Conservation (phyloP, 1,140 invertebrate genomes). For the Laodelphax striatellus region DNA sequence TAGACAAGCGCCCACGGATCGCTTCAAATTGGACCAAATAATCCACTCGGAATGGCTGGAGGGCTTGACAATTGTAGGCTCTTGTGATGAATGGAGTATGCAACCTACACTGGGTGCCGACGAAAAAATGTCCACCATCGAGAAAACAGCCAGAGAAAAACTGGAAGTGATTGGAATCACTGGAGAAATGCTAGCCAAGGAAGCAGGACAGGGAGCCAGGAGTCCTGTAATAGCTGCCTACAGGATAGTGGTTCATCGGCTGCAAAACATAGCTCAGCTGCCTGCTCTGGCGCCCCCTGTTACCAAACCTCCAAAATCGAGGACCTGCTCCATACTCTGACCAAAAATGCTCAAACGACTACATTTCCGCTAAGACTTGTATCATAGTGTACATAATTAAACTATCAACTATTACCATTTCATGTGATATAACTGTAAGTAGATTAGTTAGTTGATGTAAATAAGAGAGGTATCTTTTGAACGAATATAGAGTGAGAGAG, state of each 20-base stretch:
- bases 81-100: constrained; percentile 22
- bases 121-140: constrained; percentile 16
- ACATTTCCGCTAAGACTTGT: too few relatives aligned
- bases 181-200: constrained; percentile 35
- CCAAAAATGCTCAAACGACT: background rate
- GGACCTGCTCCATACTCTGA: constrained; percentile 9
- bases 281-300: constrained; percentile 4
- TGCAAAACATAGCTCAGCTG: constrained; percentile 24
- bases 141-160: constrained; percentile 24
- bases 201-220: constrained; percentile 34
- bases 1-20: constrained; percentile 35
- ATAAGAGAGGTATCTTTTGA: too few relatives aligned
- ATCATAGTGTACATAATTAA: too few relatives aligned
- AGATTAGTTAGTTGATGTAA: too few relatives aligned
- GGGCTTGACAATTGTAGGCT: constrained; percentile 26
- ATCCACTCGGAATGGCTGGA: constrained; percentile 38
- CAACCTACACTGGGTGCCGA: constrained; percentile 17
- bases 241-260: constrained; percentile 41
- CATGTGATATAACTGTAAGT: too few relatives aligned
- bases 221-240: constrained; percentile 46
- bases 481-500: too few relatives aligned
- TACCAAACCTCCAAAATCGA: constrained; percentile 16
- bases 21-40: constrained; percentile 38
- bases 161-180: constrained; percentile 41
- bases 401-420: too few relatives aligned